Evolutionary conservation across 1,140 invertebrate genomes (phyloP), one percentile per base, ranked within the genome.

Genomic region (Drosophila kikkawai): DNA sequence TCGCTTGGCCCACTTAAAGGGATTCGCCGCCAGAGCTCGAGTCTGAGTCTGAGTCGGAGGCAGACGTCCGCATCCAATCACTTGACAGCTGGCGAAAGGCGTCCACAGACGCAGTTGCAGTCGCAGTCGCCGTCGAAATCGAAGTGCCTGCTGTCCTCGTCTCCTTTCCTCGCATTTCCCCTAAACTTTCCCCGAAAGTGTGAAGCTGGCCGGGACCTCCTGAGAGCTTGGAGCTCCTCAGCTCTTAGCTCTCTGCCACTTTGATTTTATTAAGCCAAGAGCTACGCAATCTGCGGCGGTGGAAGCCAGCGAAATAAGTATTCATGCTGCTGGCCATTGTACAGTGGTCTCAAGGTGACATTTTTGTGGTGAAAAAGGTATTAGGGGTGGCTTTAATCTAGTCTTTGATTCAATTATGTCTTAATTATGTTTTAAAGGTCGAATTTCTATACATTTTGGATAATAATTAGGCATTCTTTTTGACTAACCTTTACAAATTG

Each of bases 51-150:
- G 26, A 53, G n/a, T 17, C 29, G 4, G 22, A 37, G 47, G 13
- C 44, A 55, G 59, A 64, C 64, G 34, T 42, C 65, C 82, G 53
- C 45, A 13, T 51, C 71, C 74, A 39, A 69, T 67, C 60, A 83
- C 82, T 88, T 90, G 84, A 84, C 84, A 88, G 83, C 71, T 82
- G 82, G 83, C 82, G 82, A 86, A 87, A 86, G 82, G 82, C 68
- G 60, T 42, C 36, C 32, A 45, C 22, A 42, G 34, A 11, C 48
- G 32, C 26, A 44, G 48, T 36, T 17, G 4, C 7, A 37, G 51
- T 11, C 34, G 32, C 32, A 53, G 29, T 8, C 5, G 32, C 32
- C 45, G 50, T 68, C 48, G 39, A 70, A 70, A 65, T 66, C 63
- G 39, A 66, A 66, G 67, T 68, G 67, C 39, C 67, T 37, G 47